Conservation (phyloP, 1,140 invertebrate genomes). For the Scylla paramamosain region DNA sequence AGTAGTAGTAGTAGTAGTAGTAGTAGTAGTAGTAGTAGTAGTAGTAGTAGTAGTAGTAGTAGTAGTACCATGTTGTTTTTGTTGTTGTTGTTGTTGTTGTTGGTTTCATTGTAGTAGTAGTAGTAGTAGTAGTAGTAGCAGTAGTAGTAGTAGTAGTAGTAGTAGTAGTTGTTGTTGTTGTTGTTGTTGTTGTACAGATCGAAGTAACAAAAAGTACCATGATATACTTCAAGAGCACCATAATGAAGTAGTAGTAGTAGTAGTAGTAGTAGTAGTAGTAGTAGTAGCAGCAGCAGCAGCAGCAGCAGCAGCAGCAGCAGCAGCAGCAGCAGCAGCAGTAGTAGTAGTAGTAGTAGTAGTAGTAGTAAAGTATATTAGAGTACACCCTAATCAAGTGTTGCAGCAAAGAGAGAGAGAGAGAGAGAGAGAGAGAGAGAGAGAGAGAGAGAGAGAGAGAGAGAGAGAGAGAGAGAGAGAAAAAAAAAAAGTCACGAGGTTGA, state of each 20-base stretch:
- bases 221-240: too few relatives aligned
- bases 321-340: not conserved
- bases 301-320: too few relatives aligned
- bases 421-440: too few relatives aligned
- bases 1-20: slow-evolving; percentile 23
- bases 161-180: not conserved
- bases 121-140: slow-evolving; percentile 22
- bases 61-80: too few relatives aligned
- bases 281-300: too few relatives aligned
- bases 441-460: too few relatives aligned
- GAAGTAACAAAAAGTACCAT: not conserved
- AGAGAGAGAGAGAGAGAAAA: too few relatives aligned
- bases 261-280: slow-evolving; percentile 6
- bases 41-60: not conserved
- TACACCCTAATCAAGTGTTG: too few relatives aligned
- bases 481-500: too few relatives aligned
- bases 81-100: too few relatives aligned
- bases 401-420: too few relatives aligned
- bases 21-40: slow-evolving; percentile 23
- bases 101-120: not conserved
- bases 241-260: not conserved
- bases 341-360: slow-evolving; percentile 6
- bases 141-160: slow-evolving; percentile 23
- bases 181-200: not conserved
- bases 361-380: too few relatives aligned